Evolutionary conservation across 2,888 invertebrate species (phyloP), one percentile per base, ranked within the genome.

Genomic region (Drosophila anceps): DNA sequence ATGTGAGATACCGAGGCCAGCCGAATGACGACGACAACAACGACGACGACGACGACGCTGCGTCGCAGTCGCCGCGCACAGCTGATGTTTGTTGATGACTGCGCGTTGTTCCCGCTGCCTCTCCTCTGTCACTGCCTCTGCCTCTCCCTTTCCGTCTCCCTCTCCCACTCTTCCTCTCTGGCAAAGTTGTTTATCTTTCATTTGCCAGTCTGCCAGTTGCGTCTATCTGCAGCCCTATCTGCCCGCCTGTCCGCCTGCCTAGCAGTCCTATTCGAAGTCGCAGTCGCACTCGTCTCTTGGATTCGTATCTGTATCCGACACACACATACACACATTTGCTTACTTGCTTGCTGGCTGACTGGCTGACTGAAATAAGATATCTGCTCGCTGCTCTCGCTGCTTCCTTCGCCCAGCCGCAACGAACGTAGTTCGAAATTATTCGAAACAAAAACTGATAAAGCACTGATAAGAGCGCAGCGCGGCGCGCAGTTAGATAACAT

Each of bases 401-500:
- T 87, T 80, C 87, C 87, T 84, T 82, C 72, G 64, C 70, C 59
- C 68, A 53, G 33, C 67, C 66, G 41, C 66, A 68, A 41, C 73
- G 63, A 76, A 65, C 77, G 87, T 76, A 76, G 83, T 79, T 84
- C 84, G 86, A 87, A 81, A 88, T 86, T 79, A 79, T 87, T 89
- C 86, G 89, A 91, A 90, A 91, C 84, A 91, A 87, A 91, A 91
- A 91, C 91, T 90, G 91, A 92, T 92, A 91, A 91, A 91, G 90
- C 90, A 91, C 82, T 91, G 91, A 91, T 91, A 91, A 91, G 90
- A 82, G 85, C 84, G 84, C 86, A 89, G 91, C 84, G 91, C 87
- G 90, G 91, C 90, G 91, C 91, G 88, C 90, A 91, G 90, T 91
- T 90, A 92, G 91, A 91, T 91, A 91, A 92, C 90, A 91, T 91